Conservation (phyloP, 2,113 vertebrate genomes). For the Festucalex cinctus region DNA sequence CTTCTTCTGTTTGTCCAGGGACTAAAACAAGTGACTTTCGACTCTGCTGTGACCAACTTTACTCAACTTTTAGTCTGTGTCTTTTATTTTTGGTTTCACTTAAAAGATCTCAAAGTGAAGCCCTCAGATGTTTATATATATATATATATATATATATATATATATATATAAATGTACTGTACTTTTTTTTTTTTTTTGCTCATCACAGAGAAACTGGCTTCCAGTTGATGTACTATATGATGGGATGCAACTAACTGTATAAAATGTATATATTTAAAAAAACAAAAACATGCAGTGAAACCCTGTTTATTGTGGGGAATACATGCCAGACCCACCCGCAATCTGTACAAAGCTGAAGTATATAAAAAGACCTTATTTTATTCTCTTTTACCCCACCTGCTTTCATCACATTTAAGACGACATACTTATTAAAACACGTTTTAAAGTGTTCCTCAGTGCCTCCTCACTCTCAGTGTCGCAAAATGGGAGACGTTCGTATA, state of each 20-base stretch:
- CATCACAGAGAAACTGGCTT: neutral
- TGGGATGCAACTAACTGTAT: conserved; percentile 7
- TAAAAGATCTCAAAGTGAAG: neutral
- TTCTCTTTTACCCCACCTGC: neutral
- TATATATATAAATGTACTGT: neutral
- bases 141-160: conserved; percentile 13
- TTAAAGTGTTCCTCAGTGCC: too few relatives aligned
- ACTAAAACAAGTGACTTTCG: conserved; percentile 29
- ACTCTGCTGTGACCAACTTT: conserved; percentile 26
- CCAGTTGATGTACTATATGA: neutral
- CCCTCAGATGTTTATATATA: conserved; percentile 21
- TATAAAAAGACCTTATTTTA: neutral
- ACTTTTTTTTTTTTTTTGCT: conserved; percentile 5
- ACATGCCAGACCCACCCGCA: neutral
- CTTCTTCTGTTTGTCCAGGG: conserved; percentile 24
- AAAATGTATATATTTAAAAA: neutral
- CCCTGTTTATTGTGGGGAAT: neutral
- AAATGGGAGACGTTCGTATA: too few relatives aligned
- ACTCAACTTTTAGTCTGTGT: neutral
- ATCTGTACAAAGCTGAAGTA: neutral
- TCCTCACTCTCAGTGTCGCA: too few relatives aligned
- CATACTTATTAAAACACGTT: too few relatives aligned
- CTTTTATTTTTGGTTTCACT: conserved; percentile 9
- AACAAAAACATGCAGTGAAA: neutral
- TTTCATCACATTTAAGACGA: too few relatives aligned